Conservation (phyloP, 2,797 vertebrate species). For the Phalloptychus januarius region DNA sequence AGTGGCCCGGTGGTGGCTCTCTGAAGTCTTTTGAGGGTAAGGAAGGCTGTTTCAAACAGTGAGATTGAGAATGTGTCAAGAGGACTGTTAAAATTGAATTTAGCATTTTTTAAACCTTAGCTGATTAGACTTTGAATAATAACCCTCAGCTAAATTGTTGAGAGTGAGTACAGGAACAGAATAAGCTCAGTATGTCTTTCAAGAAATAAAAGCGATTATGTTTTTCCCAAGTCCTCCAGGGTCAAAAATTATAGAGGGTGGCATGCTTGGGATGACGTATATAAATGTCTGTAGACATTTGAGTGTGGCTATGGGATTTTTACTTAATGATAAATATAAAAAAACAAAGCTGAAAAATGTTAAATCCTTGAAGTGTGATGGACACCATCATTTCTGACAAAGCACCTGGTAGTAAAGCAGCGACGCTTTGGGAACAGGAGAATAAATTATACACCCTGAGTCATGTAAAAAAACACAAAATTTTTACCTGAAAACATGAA, state of each 20-base stretch:
- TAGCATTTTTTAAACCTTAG: slow-evolving; percentile 5
- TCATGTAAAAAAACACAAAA: background rate
- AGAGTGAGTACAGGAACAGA: slow-evolving; percentile 17
- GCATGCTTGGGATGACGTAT: background rate
- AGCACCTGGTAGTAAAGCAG: background rate
- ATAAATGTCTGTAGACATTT: background rate
- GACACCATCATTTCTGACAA: background rate
- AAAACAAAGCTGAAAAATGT: background rate
- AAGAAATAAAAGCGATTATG: background rate
- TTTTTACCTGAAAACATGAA: background rate
- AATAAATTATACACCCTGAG: background rate
- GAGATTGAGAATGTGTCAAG: slow-evolving; percentile 26
- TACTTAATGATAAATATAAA: background rate
- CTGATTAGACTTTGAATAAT: slow-evolving; percentile 14
- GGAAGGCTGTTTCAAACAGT: slow-evolving; percentile 18
- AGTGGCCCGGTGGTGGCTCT: slow-evolving; percentile 15
- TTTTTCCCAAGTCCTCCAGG: background rate
- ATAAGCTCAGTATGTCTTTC: background rate
- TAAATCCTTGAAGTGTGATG: background rate
- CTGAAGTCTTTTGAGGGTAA: slow-evolving; percentile 9
- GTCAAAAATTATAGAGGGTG: background rate
- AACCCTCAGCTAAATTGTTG: background rate
- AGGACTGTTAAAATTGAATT: background rate
- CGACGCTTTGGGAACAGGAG: background rate
- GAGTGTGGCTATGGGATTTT: background rate